These are phyloP conservation scores for Aulostomus chinensis DNA, from an alignment of 2,797 vertebrate species.

Conservation along the genomic window DNA sequence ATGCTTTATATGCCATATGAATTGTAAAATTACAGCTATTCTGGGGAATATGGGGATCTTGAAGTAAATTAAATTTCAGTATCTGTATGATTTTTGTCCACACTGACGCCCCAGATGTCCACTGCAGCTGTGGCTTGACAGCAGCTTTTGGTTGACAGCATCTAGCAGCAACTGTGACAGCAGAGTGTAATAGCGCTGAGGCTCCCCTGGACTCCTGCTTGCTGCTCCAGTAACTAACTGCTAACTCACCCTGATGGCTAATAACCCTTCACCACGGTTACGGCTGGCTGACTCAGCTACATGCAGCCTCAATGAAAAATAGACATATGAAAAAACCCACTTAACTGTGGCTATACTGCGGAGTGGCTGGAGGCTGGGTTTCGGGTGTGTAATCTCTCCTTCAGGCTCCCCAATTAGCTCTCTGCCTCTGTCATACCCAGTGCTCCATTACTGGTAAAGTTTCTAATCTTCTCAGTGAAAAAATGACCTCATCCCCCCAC, in stretches of 20 bases:
- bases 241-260: constrained; percentile 78
- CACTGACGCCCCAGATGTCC: constrained; percentile 59
- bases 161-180: constrained; percentile 74
- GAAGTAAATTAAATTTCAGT: constrained; percentile 35
- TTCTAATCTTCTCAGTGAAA: constrained; percentile 43
- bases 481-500: constrained; percentile 20
- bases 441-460: constrained; percentile 38
- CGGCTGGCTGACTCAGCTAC: constrained; percentile 68
- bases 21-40: constrained; percentile 23
- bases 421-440: constrained; percentile 54
- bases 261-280: constrained; percentile 75
- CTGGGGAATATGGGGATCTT: constrained; percentile 11
- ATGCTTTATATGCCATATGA: constrained; percentile 17
- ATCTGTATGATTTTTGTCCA: constrained; percentile 33
- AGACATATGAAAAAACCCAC: constrained; percentile 46
- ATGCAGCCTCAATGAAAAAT: constrained; percentile 64
- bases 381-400: constrained; percentile 61
- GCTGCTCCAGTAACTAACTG: constrained; percentile 67
- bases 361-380: constrained; percentile 44
- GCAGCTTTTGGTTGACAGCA: constrained; percentile 63
- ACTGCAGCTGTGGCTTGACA: constrained; percentile 65
- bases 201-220: constrained; percentile 65
- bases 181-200: constrained; percentile 67
- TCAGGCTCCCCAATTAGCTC: constrained; percentile 67
- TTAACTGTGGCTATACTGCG: constrained; percentile 47